Evolutionary conservation across 1,140 invertebrate genomes (phyloP).

Genomic region (Orchestia grillus): DNA sequence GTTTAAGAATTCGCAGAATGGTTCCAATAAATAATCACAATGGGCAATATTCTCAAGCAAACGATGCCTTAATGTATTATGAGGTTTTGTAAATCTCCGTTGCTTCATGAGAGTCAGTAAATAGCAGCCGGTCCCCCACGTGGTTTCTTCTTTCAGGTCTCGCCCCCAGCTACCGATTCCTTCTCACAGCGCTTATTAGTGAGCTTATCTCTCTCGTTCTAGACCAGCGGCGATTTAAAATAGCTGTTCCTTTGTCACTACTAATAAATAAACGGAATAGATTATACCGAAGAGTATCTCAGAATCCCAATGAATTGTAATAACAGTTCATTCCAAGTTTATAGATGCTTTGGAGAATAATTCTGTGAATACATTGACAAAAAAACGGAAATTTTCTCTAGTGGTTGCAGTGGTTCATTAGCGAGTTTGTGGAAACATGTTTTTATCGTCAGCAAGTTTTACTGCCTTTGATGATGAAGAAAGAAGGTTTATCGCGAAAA

Average conservation of each 20-base stretch:
- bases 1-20: not conserved
- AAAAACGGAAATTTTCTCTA: no score
- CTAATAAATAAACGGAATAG: not conserved
- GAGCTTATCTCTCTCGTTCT: not conserved
- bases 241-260: not conserved
- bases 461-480: no score
- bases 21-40: not conserved
- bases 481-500: no score
- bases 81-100: not conserved
- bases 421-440: no score
- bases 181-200: not conserved
- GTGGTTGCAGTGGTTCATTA: no score
- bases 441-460: no score
- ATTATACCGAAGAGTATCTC: not conserved
- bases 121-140: slow-evolving; percentile 3
- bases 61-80: not conserved
- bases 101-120: not conserved
- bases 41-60: not conserved
- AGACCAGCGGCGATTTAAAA: not conserved
- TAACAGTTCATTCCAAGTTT: not conserved
- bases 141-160: slow-evolving; percentile 24
- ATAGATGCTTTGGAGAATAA: not conserved
- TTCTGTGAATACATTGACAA: no score
- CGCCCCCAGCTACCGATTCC: not conserved
- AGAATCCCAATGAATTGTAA: not conserved